phyloP scores from a whole-genome alignment of 1,140 invertebrate species.

The Sminthurides bifidus region DNA sequence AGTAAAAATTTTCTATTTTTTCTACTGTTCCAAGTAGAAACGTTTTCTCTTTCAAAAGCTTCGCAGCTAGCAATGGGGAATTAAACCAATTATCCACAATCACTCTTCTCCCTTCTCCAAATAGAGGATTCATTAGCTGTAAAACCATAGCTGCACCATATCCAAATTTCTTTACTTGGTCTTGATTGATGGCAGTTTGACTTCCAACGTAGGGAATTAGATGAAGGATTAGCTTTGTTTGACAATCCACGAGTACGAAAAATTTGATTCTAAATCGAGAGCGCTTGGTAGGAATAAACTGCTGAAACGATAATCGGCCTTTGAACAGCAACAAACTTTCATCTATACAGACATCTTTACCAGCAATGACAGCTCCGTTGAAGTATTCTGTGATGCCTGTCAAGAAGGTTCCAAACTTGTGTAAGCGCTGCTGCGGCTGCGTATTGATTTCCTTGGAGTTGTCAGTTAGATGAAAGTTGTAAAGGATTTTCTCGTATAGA shows the following conservation, averaged over 20 bases:
- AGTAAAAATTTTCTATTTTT: neutral
- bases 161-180: neutral
- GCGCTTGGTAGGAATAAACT: neutral
- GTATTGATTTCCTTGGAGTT: neutral
- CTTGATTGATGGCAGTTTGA: neutral
- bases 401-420: neutral
- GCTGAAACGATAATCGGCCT: neutral
- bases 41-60: neutral
- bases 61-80: neutral
- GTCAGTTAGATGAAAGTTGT: neutral
- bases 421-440: neutral
- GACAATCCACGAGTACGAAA: neutral
- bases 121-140: neutral
- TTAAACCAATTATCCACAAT: neutral
- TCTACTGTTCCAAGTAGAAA: neutral
- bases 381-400: neutral
- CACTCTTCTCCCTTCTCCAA: neutral
- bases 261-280: neutral
- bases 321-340: neutral
- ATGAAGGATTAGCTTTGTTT: neutral
- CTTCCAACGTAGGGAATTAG: neutral
- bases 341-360: neutral
- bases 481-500: neutral
- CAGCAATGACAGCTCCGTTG: neutral
- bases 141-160: neutral